Base-by-base conservation (phyloP, 2,113 vertebrate genomes). In the Phyllostomus hastatus region DNA sequence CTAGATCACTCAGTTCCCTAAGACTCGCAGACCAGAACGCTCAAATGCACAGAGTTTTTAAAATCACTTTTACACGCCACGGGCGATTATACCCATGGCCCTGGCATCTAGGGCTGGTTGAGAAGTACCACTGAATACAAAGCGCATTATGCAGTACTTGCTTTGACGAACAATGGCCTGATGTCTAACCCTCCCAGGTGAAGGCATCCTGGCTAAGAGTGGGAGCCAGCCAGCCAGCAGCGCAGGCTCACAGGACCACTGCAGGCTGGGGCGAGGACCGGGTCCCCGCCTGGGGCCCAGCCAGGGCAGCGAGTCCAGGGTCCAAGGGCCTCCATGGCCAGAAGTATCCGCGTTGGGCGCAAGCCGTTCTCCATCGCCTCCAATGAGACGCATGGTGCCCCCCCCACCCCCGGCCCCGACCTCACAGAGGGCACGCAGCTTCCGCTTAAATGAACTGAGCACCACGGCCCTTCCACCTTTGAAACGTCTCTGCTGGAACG, bases 381-480 rank as follows among this genome's bases (percentile, higher is more conserved):
- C 15, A 9, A 50, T 31, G 0, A 19, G 41, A 50, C 5, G 22
- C 67, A 10, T 0, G 1, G 35, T 14, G 4, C 50, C 50, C 41
- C 70, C n/a, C n/a, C n/a, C n/a, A n/a, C n/a, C n/a, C n/a, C n/a
- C n/a, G n/a, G n/a, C n/a, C n/a, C 26, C 6, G 35, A 52, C 61
- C 33, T 38, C 76, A 41, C 31, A 10, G 11, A 41, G 10, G n/a
- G 4, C 33, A 0, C 8, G 54, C 69, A 4, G 20, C 24, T 64
- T 59, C 12, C 9, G 10, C 19, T 92, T 54, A 24, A 89, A 41
- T n/a, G 72, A 50, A 43, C 3, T 16, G 43, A 82, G 14, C 8
- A 52, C 46, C 52, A 57, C 1, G 0, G 33, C 10, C 54, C 72
- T 16, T 73, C 28, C 10, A 80, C 24, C 59, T 81, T 67, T 31